Conservation (phyloP, 1,140 invertebrate species). For the Hirudo medicinalis region DNA sequence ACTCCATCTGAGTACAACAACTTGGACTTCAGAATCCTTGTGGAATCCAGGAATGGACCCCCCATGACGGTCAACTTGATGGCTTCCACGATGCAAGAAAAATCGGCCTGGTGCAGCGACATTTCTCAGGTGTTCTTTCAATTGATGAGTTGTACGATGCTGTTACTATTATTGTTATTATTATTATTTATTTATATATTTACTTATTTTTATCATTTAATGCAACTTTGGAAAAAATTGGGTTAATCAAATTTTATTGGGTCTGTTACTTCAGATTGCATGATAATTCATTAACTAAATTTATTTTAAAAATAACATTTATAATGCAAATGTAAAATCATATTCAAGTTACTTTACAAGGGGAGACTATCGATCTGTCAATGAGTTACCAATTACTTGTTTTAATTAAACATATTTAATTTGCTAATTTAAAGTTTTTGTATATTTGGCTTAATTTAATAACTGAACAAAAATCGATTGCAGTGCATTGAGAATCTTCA, state of each 20-base stretch:
- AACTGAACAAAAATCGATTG: not conserved
- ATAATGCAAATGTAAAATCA: too few species aligned
- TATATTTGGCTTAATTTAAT: not conserved
- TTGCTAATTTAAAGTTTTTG: not conserved
- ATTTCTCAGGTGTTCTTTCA: conserved; percentile 30
- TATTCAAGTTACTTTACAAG: too few species aligned
- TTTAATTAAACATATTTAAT: too few species aligned
- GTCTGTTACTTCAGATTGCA: too few species aligned
- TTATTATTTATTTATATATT: not conserved
- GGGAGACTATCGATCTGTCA: too few species aligned
- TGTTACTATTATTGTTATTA: not conserved
- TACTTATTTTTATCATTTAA: too few species aligned
- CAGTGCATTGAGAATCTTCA: conserved; percentile 88
- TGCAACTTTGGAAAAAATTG: too few species aligned
- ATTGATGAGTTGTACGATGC: not conserved
- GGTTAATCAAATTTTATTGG: too few species aligned
- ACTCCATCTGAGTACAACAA: conserved; percentile 51
- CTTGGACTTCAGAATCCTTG: conserved; percentile 73
- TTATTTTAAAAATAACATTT: too few species aligned
- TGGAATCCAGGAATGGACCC: conserved; percentile 47
- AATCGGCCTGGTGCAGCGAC: conserved; percentile 85
- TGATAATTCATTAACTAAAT: too few species aligned
- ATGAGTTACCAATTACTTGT: too few species aligned
- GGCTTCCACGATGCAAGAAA: conserved; percentile 69
- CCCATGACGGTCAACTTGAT: conserved; percentile 59